Evolutionary conservation across 2,113 vertebrate species (phyloP).

Genomic region (Brevimyrus niger): DNA sequence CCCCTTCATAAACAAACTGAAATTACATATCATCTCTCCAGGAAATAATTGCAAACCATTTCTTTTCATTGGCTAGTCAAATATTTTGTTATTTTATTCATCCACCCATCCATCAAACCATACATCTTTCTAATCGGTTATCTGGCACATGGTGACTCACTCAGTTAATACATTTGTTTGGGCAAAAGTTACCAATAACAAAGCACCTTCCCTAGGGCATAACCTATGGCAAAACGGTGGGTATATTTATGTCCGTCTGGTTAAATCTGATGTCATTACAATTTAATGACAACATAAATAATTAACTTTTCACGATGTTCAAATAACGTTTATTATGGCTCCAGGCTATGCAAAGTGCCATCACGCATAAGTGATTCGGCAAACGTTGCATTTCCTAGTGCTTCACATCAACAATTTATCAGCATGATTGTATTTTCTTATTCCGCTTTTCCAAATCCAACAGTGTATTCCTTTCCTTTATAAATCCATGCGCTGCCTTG

Average conservation of each 20-base stretch:
- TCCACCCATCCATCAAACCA: background rate
- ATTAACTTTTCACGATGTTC: background rate
- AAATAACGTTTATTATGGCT: background rate
- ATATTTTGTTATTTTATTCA: background rate
- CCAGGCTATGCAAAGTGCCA: background rate
- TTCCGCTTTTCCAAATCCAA: background rate
- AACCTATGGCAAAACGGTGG: background rate
- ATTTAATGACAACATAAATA: background rate
- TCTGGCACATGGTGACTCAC: background rate
- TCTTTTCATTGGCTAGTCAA: background rate
- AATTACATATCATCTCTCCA: background rate
- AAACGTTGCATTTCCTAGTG: background rate
- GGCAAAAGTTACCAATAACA: background rate
- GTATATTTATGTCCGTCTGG: background rate
- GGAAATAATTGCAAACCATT: background rate
- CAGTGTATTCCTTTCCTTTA: background rate
- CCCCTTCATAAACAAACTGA: background rate
- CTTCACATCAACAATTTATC: background rate
- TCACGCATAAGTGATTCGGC: background rate
- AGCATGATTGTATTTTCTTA: background rate
- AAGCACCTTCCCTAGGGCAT: background rate
- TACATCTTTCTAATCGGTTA: background rate
- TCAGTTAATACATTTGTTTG: background rate
- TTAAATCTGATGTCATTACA: background rate
- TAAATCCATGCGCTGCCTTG: background rate